phyloP scores from a whole-genome alignment of 1,140 invertebrate genomes.

The Zelostemma sp. region DNA sequence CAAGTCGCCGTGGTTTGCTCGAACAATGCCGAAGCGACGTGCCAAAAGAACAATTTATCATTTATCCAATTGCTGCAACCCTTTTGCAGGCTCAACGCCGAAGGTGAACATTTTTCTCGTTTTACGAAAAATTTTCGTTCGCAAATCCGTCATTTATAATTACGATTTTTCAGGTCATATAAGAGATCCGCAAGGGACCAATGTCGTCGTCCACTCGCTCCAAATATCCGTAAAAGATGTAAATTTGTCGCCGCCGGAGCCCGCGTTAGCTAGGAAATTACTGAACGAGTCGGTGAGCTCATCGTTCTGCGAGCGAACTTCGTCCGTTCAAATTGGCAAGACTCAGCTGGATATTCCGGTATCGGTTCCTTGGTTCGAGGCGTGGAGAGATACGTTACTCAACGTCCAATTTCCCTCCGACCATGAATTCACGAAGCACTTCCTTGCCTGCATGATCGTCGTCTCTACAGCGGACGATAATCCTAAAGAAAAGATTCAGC shows the following conservation, averaged over 20 bases:
- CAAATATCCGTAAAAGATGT: conserved; percentile 86
- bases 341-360: conserved; percentile 77
- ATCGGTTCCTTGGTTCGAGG: conserved; percentile 94
- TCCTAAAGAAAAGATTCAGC: conserved; percentile 83
- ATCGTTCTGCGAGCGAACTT: conserved; percentile 76
- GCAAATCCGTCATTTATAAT: too few relatives aligned
- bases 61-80: conserved; percentile 93
- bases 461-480: conserved; percentile 86
- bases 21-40: conserved; percentile 82
- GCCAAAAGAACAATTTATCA: conserved; percentile 91
- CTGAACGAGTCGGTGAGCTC: conserved; percentile 88
- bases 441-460: conserved; percentile 90
- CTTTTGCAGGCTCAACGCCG: conserved; percentile 83
- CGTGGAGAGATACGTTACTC: conserved; percentile 93
- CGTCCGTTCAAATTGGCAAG: conserved; percentile 67
- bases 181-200: conserved; percentile 83
- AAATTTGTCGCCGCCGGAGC: conserved; percentile 83
- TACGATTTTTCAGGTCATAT: conserved; percentile 82
- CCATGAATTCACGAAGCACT: conserved; percentile 96
- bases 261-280: conserved; percentile 86
- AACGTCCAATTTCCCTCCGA: conserved; percentile 91
- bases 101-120: conserved; percentile 73
- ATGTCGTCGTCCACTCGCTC: conserved; percentile 82
- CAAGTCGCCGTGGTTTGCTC: conserved; percentile 89
- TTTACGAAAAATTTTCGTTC: not conserved